These are phyloP conservation scores for Mungos mungo DNA, from an alignment of 2,113 vertebrate genomes.

Conservation along the genomic window DNA sequence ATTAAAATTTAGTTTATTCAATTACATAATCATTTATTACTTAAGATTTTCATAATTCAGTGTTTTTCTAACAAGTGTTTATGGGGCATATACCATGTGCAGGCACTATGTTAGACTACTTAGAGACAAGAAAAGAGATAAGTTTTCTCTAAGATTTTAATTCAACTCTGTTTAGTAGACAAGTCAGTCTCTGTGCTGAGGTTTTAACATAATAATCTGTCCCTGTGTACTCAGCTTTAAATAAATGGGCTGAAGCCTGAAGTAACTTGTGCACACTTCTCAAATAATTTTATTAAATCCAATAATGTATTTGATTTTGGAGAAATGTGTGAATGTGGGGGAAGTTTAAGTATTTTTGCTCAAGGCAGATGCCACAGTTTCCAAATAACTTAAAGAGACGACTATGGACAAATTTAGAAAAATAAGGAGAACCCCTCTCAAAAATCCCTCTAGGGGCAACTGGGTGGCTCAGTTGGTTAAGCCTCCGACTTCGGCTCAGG, in stretches of 20 bases:
- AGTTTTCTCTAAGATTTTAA: not conserved
- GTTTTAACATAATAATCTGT: constrained; percentile 4
- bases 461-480: too few species aligned
- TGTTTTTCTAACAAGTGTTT: not conserved
- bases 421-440: not conserved
- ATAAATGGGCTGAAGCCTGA: not conserved
- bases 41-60: not conserved
- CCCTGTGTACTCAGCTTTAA: not conserved
- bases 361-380: constrained; percentile 11
- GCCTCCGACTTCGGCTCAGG: too few species aligned
- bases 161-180: not conserved
- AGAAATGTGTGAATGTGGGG: constrained; percentile 21
- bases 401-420: constrained; percentile 42
- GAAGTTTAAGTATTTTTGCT: constrained; percentile 7
- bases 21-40: not conserved
- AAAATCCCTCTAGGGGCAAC: not conserved
- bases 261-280: not conserved
- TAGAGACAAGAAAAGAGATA: not conserved
- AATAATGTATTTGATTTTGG: constrained; percentile 9
- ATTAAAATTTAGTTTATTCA: not conserved
- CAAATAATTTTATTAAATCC: constrained; percentile 51
- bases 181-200: not conserved
- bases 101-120: not conserved
- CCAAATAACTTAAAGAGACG: constrained; percentile 17
- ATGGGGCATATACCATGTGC: not conserved